phyloP scores from a whole-genome alignment of 2,797 vertebrate species.

The Mormyrus proboscirostris region DNA sequence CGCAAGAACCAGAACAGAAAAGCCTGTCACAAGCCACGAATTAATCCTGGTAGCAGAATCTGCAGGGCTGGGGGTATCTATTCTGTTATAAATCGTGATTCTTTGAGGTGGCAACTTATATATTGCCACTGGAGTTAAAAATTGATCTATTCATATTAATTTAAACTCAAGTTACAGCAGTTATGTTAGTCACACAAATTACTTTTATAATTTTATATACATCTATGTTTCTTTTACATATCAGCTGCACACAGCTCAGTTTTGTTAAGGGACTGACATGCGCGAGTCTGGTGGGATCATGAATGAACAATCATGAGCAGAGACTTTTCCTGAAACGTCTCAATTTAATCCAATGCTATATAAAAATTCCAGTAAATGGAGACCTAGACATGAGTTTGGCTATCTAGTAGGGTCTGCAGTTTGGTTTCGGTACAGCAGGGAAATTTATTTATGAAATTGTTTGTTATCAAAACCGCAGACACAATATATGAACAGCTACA shows the following conservation, averaged over 20 bases:
- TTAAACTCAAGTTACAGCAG: neutral
- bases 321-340: neutral
- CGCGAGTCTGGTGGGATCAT: neutral
- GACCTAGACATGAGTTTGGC: neutral
- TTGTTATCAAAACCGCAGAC: neutral
- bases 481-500: neutral
- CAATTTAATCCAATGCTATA: neutral
- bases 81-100: neutral
- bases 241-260: neutral
- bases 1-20: neutral
- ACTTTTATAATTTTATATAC: neutral
- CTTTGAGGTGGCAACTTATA: neutral
- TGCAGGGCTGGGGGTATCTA: neutral
- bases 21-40: neutral
- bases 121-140: neutral
- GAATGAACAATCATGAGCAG: neutral
- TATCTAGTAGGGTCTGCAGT: neutral
- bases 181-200: neutral
- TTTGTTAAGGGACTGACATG: neutral
- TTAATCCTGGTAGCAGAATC: neutral
- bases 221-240: neutral
- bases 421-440: neutral
- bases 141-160: neutral
- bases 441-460: neutral
- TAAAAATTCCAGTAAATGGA: neutral